These are phyloP conservation scores for Eurystomus glaucurus DNA, from an alignment of 2,797 vertebrate species.

Conservation along the genomic window DNA sequence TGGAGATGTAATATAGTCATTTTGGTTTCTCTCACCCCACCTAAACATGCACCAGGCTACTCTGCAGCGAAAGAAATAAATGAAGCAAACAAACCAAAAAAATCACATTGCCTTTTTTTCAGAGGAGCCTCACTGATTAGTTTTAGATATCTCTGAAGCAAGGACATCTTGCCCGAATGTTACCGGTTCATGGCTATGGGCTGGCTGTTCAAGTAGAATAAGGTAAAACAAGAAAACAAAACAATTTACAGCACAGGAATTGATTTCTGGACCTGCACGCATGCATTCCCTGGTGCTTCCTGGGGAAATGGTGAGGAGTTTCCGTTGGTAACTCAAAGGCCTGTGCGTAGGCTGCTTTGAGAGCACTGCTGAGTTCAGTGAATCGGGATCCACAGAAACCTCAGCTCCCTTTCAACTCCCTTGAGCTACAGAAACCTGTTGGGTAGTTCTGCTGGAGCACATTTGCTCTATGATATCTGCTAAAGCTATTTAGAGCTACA, in stretches of 20 bases:
- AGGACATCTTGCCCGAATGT: neutral
- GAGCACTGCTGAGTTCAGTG: neutral
- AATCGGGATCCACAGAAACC: neutral
- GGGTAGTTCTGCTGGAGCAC: slow-evolving; percentile 19
- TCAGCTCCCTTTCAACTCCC: neutral
- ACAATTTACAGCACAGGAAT: neutral
- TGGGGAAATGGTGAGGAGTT: neutral
- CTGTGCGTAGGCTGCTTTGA: neutral
- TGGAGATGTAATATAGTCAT: rapidly evolving
- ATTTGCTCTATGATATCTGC: slow-evolving; percentile 40
- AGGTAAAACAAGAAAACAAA: neutral
- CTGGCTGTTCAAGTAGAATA: neutral
- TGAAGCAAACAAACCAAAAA: neutral
- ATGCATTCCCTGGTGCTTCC: neutral
- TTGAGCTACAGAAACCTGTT: slow-evolving; percentile 12
- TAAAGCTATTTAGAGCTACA: slow-evolving; percentile 45
- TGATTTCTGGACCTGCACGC: neutral
- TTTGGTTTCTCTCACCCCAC: neutral
- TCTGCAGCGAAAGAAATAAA: neutral
- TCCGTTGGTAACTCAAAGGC: neutral
- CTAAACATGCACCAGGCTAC: neutral
- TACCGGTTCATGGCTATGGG: neutral
- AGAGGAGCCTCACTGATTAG: neutral
- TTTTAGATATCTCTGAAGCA: neutral
- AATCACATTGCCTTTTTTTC: neutral